Percentiles rank a stretch among this genome's conserved stretches.
phyloP scores from a whole-genome alignment of 2,113 vertebrate species.

The Clupea harengus region DNA sequence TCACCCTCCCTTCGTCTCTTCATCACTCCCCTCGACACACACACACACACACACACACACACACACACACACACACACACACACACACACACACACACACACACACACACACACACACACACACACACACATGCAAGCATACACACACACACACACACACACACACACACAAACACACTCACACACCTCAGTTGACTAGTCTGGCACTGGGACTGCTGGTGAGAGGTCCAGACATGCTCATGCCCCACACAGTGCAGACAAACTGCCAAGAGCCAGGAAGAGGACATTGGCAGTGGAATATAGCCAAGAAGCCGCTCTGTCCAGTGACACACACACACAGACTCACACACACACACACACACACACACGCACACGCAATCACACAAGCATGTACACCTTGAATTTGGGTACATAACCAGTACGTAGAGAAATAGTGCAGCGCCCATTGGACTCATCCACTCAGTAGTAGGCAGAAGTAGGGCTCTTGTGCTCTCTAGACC shows the following conservation, averaged over 20 bases:
- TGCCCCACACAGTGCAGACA: background rate
- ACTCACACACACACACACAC: conserved; percentile 29
- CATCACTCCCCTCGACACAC: background rate
- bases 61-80: too few relatives aligned
- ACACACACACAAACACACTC: background rate
- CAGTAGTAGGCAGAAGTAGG: background rate
- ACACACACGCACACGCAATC: conserved; percentile 4
- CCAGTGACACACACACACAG: background rate
- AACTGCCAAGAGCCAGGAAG: background rate
- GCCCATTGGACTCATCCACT: background rate
- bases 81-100: background rate
- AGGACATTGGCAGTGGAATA: background rate
- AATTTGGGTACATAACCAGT: background rate
- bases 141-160: background rate
- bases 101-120: background rate
- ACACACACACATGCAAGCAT: background rate
- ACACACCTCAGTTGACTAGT: background rate
- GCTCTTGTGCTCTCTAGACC: background rate
- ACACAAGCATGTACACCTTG: background rate
- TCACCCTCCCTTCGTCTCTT: background rate
- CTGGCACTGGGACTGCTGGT: background rate
- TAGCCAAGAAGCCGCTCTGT: background rate
- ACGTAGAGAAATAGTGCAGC: background rate
- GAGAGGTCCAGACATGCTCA: background rate
- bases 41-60: background rate